A percentile compares a stretch with the other conserved stretches of the same genome.
Evolutionary conservation across 2,888 invertebrate species (phyloP).

Genomic region (Cyrtodaria siliqua): DNA sequence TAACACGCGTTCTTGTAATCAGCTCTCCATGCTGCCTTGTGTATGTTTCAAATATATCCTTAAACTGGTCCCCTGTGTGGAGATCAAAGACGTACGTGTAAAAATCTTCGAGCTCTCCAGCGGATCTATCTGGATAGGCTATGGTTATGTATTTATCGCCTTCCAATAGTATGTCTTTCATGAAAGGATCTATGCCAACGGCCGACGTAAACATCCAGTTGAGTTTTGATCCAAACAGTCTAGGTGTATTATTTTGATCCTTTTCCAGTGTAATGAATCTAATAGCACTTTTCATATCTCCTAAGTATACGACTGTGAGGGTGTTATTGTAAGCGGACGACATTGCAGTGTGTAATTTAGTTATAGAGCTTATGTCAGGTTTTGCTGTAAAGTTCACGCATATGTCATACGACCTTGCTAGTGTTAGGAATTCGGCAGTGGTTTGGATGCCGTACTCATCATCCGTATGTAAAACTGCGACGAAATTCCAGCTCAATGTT

Average conservation of each 20-base stretch:
- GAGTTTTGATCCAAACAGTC: conserved; percentile 23
- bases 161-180: background rate
- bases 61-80: background rate
- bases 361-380: background rate
- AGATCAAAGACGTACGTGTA: background rate
- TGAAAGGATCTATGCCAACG: background rate
- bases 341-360: conserved; percentile 12
- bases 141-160: conserved; percentile 4
- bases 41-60: background rate
- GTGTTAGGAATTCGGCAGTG: conserved; percentile 9
- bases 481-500: conserved; percentile 64
- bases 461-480: conserved; percentile 60
- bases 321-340: conserved; percentile 9
- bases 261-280: background rate
- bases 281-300: conserved; percentile 9
- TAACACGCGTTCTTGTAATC: background rate
- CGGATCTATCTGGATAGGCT: background rate
- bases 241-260: background rate
- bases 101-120: background rate
- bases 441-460: conserved; percentile 54
- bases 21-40: too few relatives aligned
- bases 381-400: conserved; percentile 30
- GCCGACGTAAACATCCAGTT: conserved; percentile 38
- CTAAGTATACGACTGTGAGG: conserved; percentile 43
- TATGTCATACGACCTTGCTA: conserved; percentile 28